phyloP scores from a whole-genome alignment of 2,888 invertebrate genomes.

The Alsophila aescularia region DNA sequence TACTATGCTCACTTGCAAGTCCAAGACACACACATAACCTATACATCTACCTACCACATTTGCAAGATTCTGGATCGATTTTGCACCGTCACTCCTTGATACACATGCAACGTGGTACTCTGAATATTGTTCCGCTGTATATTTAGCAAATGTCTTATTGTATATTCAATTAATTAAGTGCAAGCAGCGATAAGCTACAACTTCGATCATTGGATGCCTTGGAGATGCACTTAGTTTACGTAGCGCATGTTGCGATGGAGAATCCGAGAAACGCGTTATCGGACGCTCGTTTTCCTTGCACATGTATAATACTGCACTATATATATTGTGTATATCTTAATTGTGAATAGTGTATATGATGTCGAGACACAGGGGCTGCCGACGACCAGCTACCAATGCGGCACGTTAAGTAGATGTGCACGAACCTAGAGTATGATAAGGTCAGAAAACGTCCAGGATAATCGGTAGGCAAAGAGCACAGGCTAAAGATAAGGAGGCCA shows the following conservation, averaged over 20 bases:
- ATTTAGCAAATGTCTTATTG: constrained; percentile 36
- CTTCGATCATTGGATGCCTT: constrained; percentile 65
- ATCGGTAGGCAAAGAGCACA: constrained; percentile 69
- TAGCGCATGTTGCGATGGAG: constrained; percentile 46
- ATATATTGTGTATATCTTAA: constrained; percentile 50
- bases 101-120: constrained; percentile 58
- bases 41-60: constrained; percentile 60
- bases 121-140: constrained; percentile 41
- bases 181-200: constrained; percentile 69
- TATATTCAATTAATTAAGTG: constrained; percentile 15
- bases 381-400: constrained; percentile 77
- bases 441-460: constrained; percentile 49
- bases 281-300: constrained; percentile 71
- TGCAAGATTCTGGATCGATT: constrained; percentile 83
- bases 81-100: constrained; percentile 86
- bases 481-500: constrained; percentile 60
- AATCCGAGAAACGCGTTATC: constrained; percentile 68
- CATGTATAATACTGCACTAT: constrained; percentile 76
- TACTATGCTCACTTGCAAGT: constrained; percentile 69
- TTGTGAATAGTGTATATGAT: constrained; percentile 56
- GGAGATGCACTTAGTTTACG: constrained; percentile 37
- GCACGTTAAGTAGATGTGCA: constrained; percentile 73
- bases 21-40: constrained; percentile 64
- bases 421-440: constrained; percentile 57
- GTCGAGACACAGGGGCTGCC: constrained; percentile 75